phyloP scores from a whole-genome alignment of 2,888 invertebrate genomes.

The Magallana nippona region DNA sequence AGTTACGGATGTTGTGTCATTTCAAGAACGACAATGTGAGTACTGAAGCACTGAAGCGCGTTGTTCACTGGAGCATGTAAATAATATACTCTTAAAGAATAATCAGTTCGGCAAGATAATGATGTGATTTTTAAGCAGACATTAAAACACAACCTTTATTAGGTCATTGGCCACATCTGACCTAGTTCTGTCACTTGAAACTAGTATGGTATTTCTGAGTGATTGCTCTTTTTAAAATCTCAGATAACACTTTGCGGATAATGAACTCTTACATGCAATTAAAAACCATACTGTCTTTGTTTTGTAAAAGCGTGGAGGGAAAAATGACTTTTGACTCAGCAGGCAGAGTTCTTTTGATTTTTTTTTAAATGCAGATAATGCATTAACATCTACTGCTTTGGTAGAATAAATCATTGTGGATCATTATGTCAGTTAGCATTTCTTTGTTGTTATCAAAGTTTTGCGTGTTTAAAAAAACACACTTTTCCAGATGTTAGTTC shows the following conservation, averaged over 20 bases:
- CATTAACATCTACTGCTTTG: too few species aligned
- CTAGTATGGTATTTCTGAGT: background rate
- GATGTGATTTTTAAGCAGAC: background rate
- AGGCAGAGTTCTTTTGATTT: background rate
- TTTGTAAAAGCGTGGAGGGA: background rate
- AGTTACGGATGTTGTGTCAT: slow-evolving; percentile 99
- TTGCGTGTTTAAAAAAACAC: background rate
- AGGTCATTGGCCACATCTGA: slow-evolving; percentile 31
- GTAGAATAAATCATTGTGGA: too few species aligned
- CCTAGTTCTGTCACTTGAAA: slow-evolving; percentile 15
- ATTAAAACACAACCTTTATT: slow-evolving; percentile 23
- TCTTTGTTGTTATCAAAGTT: slow-evolving; percentile 22
- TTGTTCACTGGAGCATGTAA: background rate
- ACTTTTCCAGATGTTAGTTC: slow-evolving; percentile 22
- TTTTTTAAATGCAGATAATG: background rate
- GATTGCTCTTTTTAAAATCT: background rate
- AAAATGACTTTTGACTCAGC: slow-evolving; percentile 15
- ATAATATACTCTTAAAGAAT: background rate
- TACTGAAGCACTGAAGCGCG: slow-evolving; percentile 67
- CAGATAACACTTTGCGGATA: slow-evolving; percentile 3
- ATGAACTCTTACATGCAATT: slow-evolving; percentile 5
- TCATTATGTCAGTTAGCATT: background rate
- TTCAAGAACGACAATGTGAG: slow-evolving; percentile 99
- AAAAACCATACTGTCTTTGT: background rate
- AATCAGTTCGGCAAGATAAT: background rate